Evolutionary conservation across 2,888 invertebrate species (phyloP).

Genomic region (Sarcophaga subvicina): DNA sequence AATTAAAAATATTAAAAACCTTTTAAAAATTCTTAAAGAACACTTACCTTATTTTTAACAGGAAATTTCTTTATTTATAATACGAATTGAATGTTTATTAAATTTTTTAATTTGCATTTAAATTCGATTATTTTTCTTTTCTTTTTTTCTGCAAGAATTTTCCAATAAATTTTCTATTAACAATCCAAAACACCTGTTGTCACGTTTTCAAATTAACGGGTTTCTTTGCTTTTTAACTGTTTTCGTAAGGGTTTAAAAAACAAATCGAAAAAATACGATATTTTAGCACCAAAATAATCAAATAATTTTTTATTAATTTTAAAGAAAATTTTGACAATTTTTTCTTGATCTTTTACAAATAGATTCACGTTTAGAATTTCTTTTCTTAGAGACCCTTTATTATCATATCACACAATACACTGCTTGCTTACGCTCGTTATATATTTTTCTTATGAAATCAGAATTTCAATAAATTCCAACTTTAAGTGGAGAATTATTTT

Average conservation of each 20-base stretch:
- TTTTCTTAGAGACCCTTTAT: conserved; percentile 6
- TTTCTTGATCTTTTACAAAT: conserved; percentile 21
- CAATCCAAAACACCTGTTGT: conserved; percentile 47
- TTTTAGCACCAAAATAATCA: conserved; percentile 41
- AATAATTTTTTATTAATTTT: conserved; percentile 3
- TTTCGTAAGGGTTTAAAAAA: conserved; percentile 12
- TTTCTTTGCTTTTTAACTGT: conserved; percentile 9
- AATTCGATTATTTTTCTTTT: background rate
- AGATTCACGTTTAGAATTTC: conserved; percentile 1
- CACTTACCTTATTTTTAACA: conserved; percentile 51
- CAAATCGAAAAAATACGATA: background rate
- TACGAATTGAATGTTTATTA: background rate
- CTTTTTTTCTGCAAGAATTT: background rate
- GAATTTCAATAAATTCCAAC: background rate
- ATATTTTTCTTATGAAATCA: conserved; percentile 1
- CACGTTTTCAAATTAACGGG: conserved; percentile 20
- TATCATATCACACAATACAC: conserved; percentile 13
- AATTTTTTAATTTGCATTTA: conserved; percentile 20
- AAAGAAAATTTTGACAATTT: background rate
- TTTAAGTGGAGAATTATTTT: conserved; percentile 11
- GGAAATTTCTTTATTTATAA: too few species aligned
- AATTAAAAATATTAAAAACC: too few species aligned
- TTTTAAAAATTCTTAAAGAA: background rate
- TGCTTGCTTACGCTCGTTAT: background rate
- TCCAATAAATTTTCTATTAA: conserved; percentile 7